Base-by-base conservation (phyloP, 2,797 vertebrate genomes). In the Myotis pilosus region DNA sequence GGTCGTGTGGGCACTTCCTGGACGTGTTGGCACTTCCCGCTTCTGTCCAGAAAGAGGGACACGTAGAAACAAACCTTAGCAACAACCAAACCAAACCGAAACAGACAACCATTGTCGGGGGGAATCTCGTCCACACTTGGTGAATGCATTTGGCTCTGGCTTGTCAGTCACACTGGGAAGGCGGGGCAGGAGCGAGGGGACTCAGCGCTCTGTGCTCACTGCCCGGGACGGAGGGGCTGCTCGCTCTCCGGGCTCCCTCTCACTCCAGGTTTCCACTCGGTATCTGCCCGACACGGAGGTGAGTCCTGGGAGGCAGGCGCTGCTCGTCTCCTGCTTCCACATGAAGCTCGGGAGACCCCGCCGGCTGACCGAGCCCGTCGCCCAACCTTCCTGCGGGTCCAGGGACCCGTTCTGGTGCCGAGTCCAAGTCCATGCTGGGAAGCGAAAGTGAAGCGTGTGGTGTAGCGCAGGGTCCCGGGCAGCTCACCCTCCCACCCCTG, bases 71-170 rank as follows among this genome's bases (percentile, higher is more conserved):
- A 1, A 0, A 96, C 78, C 62, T 71, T 94, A 95, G 94, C 92
- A 85, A 94, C 92, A 85, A 28, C 38, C 64, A 60, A 97, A 75
- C 47, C 51, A 41, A 74, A 25, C 47, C 33, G 85, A 94, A 87
- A 28, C 49, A 91, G 96, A 94, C 96, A 94, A 90, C 96, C 96
- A 94, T 96, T 92, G 96, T 97, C 96, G 78, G 97, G 95, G 96
- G 97, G 97, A 97, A 90, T 96, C 95, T 96, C 89, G 97, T 94
- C 97, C 97, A 96, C 97, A 96, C 98, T 97, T 97, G 97, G 98
- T 97, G 98, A 98, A 96, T 97, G 97, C 97, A 92, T 98, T 97
- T 98, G 98, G 98, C 98, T 98, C 98, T 98, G 98, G 97, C 98
- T 98, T 97, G 96, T 97, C 96, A 96, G 95, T 97, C 66, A 0